Evolutionary conservation across 1,140 invertebrate species (phyloP), one percentile per base, ranked within the genome.

Genomic region (Caerostris extrusa): DNA sequence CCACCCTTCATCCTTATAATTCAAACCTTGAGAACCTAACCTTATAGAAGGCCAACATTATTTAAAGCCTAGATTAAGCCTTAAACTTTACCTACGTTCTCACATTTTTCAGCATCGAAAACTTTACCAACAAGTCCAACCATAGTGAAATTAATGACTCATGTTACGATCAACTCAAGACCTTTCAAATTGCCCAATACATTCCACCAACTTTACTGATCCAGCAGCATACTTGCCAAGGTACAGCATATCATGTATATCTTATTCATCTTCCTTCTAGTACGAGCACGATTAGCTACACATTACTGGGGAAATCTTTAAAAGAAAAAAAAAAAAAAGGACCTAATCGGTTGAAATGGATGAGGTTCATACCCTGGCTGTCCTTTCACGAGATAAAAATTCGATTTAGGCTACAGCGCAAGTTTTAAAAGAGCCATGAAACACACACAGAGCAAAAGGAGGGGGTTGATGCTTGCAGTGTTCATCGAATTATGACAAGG

Each of bases 401-500:
- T 83, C 82, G 17, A 83, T 83, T 83, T 83, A 83, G 82, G 17
- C 53, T 53, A 56, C 55, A 58, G 53, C 57, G 17, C n/a, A 56
- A 58, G 82, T 17, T 55, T 83, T 58, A 58, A 83, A 83, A 83
- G 82, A n/a, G 55, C 82, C 82, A 83, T 83, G 56, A 83, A 83
- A 83, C 82, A 8, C 53, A 77, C 34, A 77, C 14, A n/a, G 71
- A 53, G 19, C 71, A 50, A 34, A n/a, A 53, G 71, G 57, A 83
- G 71, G 71, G n/a, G 82, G 14, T 17, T 57, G 82, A 85, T 57
- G 82, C 55, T 85, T 55, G 82, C 7, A 56, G 10, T 87, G 57
- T 3, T 87, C 85, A 87, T 87, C 60, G 85, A 87, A 87, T 87
- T 87, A 87, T 87, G 85, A 87, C 85, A 87, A 7, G 6, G 57